A percentile compares a stretch with the other conserved stretches of the same genome.
These are phyloP conservation scores for Drosophila merina DNA, from an alignment of 2,888 invertebrate species.

Conservation along the genomic window DNA sequence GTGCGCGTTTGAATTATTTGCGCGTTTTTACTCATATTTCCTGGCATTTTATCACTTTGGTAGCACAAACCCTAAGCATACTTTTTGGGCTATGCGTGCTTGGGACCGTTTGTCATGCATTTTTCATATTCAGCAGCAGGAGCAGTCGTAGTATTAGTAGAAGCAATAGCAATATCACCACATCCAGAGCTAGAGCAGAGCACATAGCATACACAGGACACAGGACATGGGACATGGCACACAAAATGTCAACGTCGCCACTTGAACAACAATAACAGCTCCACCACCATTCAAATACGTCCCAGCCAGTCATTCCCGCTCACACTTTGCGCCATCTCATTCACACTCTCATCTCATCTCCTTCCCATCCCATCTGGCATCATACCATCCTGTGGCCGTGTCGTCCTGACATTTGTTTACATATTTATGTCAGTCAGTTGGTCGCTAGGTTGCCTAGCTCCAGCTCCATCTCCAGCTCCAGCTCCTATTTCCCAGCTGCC, in stretches of 20 bases:
- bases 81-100: slow-evolving; percentile 52
- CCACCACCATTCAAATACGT: slow-evolving; percentile 43
- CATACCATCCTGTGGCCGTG: slow-evolving; percentile 40
- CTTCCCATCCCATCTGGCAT: too few species aligned
- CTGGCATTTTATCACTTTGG: slow-evolving; percentile 55
- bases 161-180: background rate
- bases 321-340: slow-evolving; percentile 7
- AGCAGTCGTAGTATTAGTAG: background rate
- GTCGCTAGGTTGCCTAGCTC: slow-evolving; percentile 55
- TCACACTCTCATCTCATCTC: background rate
- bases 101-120: slow-evolving; percentile 71
- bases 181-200: background rate
- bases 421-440: slow-evolving; percentile 74
- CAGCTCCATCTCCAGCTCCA: slow-evolving; percentile 4
- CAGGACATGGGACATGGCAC: slow-evolving; percentile 10
- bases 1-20: slow-evolving; percentile 58
- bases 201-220: slow-evolving; percentile 3
- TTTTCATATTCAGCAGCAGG: slow-evolving; percentile 65
- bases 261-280: slow-evolving; percentile 61
- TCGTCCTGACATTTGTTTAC: slow-evolving; percentile 81
- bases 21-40: slow-evolving; percentile 66
- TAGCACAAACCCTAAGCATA: slow-evolving; percentile 42
- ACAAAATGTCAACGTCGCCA: slow-evolving; percentile 64
- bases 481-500: slow-evolving; percentile 10
- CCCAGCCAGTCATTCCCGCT: slow-evolving; percentile 10